Conservation (phyloP, 2,888 invertebrate species). For the Cynaeus angustus region DNA sequence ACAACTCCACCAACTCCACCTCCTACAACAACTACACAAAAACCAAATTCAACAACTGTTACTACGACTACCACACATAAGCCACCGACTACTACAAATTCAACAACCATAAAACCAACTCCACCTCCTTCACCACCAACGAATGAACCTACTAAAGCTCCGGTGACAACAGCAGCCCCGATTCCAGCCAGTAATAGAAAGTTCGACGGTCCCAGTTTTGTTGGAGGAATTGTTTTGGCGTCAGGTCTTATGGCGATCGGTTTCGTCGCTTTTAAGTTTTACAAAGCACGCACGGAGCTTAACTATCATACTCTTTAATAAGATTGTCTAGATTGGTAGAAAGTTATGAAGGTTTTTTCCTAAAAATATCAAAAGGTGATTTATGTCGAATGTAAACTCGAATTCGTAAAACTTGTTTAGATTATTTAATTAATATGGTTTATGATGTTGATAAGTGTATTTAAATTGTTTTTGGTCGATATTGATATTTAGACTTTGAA, state of each 20-base stretch:
- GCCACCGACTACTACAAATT: constrained; percentile 45
- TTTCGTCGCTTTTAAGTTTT: constrained; percentile 90
- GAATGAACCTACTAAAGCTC: constrained; percentile 48
- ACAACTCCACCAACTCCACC: constrained; percentile 7
- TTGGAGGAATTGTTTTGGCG: constrained; percentile 90
- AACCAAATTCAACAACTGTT: not conserved
- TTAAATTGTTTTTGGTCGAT: constrained; percentile 7
- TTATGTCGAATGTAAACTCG: constrained; percentile 22
- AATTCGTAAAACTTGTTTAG: constrained; percentile 14
- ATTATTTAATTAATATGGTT: constrained; percentile 14
- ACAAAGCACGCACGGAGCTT: constrained; percentile 87
- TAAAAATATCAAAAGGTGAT: constrained; percentile 6
- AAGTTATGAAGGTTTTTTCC: not conserved
- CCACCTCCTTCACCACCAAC: constrained; percentile 25
- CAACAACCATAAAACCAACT: constrained; percentile 52
- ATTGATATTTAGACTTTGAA: constrained; percentile 3
- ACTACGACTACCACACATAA: constrained; percentile 12
- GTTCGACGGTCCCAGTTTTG: constrained; percentile 85
- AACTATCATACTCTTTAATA: constrained; percentile 93
- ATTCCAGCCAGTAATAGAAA: constrained; percentile 64
- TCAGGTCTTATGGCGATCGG: constrained; percentile 86
- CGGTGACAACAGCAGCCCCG: constrained; percentile 60
- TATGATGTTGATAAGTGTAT: constrained; percentile 5
- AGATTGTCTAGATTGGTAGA: not conserved
- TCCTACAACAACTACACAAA: constrained; percentile 5